These are phyloP conservation scores for Syngnathus scovelli DNA, from an alignment of 2,113 vertebrate genomes.

Conservation along the genomic window DNA sequence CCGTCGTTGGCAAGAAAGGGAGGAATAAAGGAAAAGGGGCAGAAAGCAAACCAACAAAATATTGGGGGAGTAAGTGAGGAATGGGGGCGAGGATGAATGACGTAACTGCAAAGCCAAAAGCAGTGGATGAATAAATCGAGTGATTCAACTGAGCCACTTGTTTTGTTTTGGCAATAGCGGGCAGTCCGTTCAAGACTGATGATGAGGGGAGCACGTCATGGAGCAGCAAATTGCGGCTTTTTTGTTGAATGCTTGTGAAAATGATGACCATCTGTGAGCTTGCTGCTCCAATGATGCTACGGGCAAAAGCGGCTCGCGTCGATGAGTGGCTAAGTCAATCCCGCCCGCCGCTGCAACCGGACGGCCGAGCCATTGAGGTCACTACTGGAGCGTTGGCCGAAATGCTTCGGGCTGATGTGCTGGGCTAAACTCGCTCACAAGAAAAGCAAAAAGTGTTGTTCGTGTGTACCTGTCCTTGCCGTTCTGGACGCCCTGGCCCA, in stretches of 20 bases:
- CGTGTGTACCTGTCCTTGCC: constrained; percentile 78
- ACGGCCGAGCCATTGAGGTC: constrained; percentile 31
- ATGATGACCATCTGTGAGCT: not conserved
- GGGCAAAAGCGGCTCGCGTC: not conserved
- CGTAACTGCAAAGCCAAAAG: constrained; percentile 37
- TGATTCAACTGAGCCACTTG: not conserved
- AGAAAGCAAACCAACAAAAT: not conserved
- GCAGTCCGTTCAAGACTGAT: constrained; percentile 48
- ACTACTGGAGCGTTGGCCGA: constrained; percentile 55
- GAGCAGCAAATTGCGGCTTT: constrained; percentile 41
- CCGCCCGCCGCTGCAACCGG: constrained; percentile 8
- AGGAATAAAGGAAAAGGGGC: not conserved
- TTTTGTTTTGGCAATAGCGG: not conserved
- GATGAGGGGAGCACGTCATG: constrained; percentile 37
- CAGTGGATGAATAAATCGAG: not conserved
- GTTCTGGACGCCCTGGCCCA: constrained; percentile 81
- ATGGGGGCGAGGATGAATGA: constrained; percentile 47
- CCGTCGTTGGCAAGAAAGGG: constrained; percentile 21
- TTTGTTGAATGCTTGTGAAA: constrained; percentile 40
- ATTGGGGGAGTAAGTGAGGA: constrained; percentile 1
- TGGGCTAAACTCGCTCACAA: not conserved
- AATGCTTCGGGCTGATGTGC: constrained; percentile 27
- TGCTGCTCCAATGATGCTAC: no score
- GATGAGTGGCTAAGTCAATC: not conserved
- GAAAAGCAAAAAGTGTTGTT: not conserved